Percentiles rank a stretch among this genome's conserved stretches.
phyloP scores from a whole-genome alignment of 2,888 invertebrate genomes.

The Oxyscelio sp. region DNA sequence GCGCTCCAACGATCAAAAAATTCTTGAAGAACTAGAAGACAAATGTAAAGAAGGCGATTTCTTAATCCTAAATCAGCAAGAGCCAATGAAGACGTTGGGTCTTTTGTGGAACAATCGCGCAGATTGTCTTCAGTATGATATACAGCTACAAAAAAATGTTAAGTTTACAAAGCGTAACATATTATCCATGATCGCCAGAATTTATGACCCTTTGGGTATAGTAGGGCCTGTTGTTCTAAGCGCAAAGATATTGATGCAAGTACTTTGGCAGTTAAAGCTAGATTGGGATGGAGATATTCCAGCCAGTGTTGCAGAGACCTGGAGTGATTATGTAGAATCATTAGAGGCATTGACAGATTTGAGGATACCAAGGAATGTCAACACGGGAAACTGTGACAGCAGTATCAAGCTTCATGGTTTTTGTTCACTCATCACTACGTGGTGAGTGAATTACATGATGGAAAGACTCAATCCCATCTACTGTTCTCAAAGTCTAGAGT shows the following conservation, averaged over 20 bases:
- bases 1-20: no score
- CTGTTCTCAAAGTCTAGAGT: slow-evolving; percentile 2
- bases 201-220: slow-evolving; percentile 66
- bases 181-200: slow-evolving; percentile 56
- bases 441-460: no score
- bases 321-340: no score
- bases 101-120: no score
- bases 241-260: slow-evolving; percentile 66
- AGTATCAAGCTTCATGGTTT: background rate
- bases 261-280: slow-evolving; percentile 25
- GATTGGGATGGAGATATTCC: slow-evolving; percentile 48
- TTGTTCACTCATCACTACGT: background rate
- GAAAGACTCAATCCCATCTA: background rate
- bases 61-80: no score
- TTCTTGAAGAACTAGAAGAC: no score
- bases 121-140: no score
- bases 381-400: background rate
- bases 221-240: slow-evolving; percentile 55
- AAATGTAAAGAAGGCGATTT: no score
- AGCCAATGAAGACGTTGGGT: no score
- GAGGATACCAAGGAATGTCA: slow-evolving; percentile 16
- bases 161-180: slow-evolving; percentile 46
- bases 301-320: no score
- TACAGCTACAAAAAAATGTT: no score
- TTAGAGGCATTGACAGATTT: no score